These are phyloP conservation scores for Hirtodrosophila confusa DNA, from an alignment of 2,888 invertebrate species.

Conservation along the genomic window DNA sequence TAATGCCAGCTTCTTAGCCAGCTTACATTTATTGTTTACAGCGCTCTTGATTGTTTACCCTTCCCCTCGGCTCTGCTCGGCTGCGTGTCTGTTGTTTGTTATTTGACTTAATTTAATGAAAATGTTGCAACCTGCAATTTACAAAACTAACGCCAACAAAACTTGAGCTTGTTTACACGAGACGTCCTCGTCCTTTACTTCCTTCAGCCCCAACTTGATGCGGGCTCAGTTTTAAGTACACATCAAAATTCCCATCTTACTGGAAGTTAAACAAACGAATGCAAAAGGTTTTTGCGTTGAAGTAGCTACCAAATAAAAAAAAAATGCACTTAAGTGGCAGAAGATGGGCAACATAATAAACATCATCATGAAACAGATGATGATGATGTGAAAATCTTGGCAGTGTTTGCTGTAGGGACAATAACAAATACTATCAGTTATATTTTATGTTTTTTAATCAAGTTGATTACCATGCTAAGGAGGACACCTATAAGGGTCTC, in stretches of 20 bases:
- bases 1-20: conserved; percentile 43
- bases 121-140: conserved; percentile 80
- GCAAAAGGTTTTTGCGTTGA: conserved; percentile 49
- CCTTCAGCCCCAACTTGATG: conserved; percentile 38
- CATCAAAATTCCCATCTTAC: conserved; percentile 40
- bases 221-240: conserved; percentile 69
- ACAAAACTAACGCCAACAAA: conserved; percentile 64
- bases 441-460: conserved; percentile 14
- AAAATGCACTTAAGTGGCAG: conserved; percentile 29
- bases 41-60: conserved; percentile 57
- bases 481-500: background rate
- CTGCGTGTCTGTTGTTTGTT: conserved; percentile 53
- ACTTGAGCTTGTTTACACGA: conserved; percentile 68
- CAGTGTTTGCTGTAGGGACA: conserved; percentile 20
- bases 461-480: conserved; percentile 4
- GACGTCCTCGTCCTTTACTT: conserved; percentile 23
- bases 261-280: conserved; percentile 65
- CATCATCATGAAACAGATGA: conserved; percentile 10
- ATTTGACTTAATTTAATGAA: conserved; percentile 79
- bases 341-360: conserved; percentile 12
- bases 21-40: conserved; percentile 46
- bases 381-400: conserved; percentile 10
- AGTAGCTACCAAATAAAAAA: conserved; percentile 18
- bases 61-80: conserved; percentile 10
- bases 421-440: conserved; percentile 7